These are phyloP conservation scores for Teleogryllus occipitalis DNA, from an alignment of 1,140 invertebrate genomes.

Conservation along the genomic window DNA sequence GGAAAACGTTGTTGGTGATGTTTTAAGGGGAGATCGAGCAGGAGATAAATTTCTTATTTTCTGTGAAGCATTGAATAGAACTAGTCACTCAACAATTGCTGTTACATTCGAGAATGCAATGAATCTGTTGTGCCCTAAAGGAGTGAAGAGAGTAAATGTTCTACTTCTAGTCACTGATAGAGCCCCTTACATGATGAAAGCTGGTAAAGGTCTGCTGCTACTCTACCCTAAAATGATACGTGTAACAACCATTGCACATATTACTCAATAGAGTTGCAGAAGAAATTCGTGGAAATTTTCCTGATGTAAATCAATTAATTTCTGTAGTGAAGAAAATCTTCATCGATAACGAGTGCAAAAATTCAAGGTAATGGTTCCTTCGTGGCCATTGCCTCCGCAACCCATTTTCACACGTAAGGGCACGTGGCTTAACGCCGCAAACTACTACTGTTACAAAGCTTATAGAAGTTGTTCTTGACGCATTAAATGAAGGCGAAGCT, in stretches of 20 bases:
- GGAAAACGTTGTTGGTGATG: not conserved
- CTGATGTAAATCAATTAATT: conserved; percentile 1
- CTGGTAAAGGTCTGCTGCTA: not conserved
- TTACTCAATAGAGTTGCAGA: conserved; percentile 7
- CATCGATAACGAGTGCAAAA: conserved; percentile 19
- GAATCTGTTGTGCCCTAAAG: not conserved
- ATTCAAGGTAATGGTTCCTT: conserved; percentile 31
- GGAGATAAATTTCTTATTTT: not conserved
- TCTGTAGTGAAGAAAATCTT: conserved; percentile 9
- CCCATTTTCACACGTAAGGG: conserved; percentile 39
- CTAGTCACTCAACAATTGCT: not conserved
- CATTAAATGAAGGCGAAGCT: conserved; percentile 11
- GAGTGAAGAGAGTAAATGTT: not conserved
- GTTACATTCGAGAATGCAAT: not conserved
- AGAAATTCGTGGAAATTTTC: conserved; percentile 7
- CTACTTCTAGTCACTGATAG: not conserved
- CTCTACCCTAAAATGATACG: not conserved
- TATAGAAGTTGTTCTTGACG: not conserved
- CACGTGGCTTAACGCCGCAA: conserved; percentile 34
- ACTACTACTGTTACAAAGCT: conserved; percentile 28
- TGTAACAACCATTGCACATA: not conserved
- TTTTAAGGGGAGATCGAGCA: not conserved
- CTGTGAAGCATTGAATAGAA: not conserved
- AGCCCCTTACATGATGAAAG: not conserved
- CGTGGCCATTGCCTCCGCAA: conserved; percentile 33